Evolutionary conservation across 2,888 invertebrate species (phyloP), one percentile per base, ranked within the genome.

Genomic region (Xestia ashworthii): DNA sequence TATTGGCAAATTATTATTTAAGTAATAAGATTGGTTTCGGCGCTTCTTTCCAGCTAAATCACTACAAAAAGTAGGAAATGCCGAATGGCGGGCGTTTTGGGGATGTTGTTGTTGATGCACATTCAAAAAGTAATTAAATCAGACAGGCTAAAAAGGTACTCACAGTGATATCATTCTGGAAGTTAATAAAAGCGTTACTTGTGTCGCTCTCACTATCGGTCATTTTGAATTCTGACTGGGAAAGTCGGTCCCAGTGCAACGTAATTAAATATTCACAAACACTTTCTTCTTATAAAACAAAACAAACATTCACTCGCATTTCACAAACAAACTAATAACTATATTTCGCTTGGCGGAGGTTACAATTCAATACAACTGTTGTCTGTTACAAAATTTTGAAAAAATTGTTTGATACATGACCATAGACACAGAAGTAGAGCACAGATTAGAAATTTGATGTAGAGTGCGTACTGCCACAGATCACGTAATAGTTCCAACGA

Each of bases 201-300:
- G 92, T 80, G 77, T 94, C 93, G 68, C 91, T 92, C 72, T 94
- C 95, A 91, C 92, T 94, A 80, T 94, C 91, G 68, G 85, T 88
- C 90, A 91, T 91, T 85, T 84, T 89, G 55, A 71, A 69, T 66
- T 55, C 19, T 32, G 55, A 5, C 9, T 38, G 22, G 46, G 53
- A 60, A 53, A 41, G 11, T 41, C 25, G 25, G 22, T 22, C 46
- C 66, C 50, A 65, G 22, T 19, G 16, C 38, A 38, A 16, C 22
- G 6, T 67, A 67, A n/a, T 62, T 41, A 14, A 80, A 41, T 38
- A 66, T 22, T 38, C 12, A 0, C 19, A 78, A 55, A 38, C 65
- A 79, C 60, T 50, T 50, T 53, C n/a, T 32, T 64, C 62, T 16
- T 75, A 32, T 44, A 32, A 32, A 44, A 38, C 44, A 74, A 32